Conservation (phyloP, 2,888 invertebrate species). For the Mimachlamys varia region DNA sequence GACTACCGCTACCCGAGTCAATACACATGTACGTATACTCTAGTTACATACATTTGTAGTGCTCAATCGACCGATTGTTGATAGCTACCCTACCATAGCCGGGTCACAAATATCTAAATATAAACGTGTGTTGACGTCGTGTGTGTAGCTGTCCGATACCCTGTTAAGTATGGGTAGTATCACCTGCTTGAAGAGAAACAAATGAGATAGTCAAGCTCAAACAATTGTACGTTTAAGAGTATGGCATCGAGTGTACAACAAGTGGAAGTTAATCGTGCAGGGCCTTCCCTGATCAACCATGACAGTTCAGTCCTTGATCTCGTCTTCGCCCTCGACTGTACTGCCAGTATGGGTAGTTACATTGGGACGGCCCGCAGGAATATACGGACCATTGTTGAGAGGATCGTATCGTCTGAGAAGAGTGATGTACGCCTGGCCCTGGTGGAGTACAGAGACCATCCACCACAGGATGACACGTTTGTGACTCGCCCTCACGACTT, state of each 20-base stretch:
- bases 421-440: constrained; percentile 69
- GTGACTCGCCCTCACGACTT: constrained; percentile 71
- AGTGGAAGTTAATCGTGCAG: background rate
- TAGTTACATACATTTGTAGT: background rate
- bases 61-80: background rate
- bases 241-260: background rate
- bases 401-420: constrained; percentile 66
- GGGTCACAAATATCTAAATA: background rate
- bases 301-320: constrained; percentile 42
- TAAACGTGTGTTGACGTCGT: background rate
- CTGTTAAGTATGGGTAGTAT: background rate
- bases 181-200: background rate
- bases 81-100: background rate
- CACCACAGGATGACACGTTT: constrained; percentile 68
- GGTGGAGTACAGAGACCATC: constrained; percentile 75
- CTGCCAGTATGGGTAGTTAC: constrained; percentile 72
- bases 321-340: constrained; percentile 57
- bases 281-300: background rate
- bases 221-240: background rate
- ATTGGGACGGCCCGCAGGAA: constrained; percentile 66
- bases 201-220: background rate
- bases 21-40: background rate
- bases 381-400: constrained; percentile 68
- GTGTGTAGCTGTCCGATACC: background rate
- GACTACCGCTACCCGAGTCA: background rate